Evolutionary conservation across 2,797 vertebrate genomes (phyloP), one percentile per base, ranked within the genome.

Genomic region (Protosalanx chinensis): DNA sequence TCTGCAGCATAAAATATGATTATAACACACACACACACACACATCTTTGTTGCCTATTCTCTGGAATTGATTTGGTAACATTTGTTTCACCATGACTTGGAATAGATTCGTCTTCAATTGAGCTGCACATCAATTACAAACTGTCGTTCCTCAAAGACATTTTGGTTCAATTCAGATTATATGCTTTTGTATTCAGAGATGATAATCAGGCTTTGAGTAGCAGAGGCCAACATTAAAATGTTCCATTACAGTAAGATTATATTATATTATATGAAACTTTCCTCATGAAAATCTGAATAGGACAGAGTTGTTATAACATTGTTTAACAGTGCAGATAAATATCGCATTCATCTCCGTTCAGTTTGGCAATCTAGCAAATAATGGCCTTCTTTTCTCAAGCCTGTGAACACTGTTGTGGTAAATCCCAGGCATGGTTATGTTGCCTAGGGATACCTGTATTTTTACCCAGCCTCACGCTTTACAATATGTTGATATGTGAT

Each of bases 401-500:
- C 65, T 67, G 18, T 51, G 8, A 16, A 20, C 49, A 32, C 18
- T 65, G 18, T 46, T 65, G 35, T 59, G 64, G 64, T 72, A 60
- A 49, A 10, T 68, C 46, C 51, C 30, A 13, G 32, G 23, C 18
- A 35, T 16, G 53, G 46, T 67, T 16, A 67, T 51, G 41, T 46
- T 49, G 49, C 13, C 62, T 29, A 62, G 35, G 63, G 72, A 4
- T 66, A 72, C 64, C 65, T 67, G 60, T 72, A 70, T 67, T 79
- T 64, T 73, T 76, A 58, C 51, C 10, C 33, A 6, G 68, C 62
- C 7, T 72, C 82, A 82, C 84, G 84, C 86, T 81, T 84, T 84
- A 81, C 74, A 61, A 70, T 57, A 46, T 46, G 41, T 46, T 51
- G 23, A 27, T 18, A 46, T 46, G 41, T 46, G 12, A 46, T 46